These are phyloP conservation scores for Galbula dea DNA, from an alignment of 2,113 vertebrate species.

Conservation along the genomic window DNA sequence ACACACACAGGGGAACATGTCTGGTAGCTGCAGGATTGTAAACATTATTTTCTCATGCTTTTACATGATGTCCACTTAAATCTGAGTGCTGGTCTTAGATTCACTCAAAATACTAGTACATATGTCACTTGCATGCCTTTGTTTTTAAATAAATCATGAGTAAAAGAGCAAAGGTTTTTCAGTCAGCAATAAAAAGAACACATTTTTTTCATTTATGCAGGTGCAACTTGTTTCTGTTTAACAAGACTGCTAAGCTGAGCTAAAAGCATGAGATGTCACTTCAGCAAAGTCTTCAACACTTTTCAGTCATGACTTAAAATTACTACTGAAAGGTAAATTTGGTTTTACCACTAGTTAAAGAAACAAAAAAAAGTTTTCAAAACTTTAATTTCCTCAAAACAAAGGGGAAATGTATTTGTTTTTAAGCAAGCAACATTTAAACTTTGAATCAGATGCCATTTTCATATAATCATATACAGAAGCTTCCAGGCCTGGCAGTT, in stretches of 20 bases:
- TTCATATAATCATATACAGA: not conserved
- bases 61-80: not conserved
- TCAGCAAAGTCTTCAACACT: not conserved
- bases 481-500: conserved; percentile 14
- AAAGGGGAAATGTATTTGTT: not conserved
- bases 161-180: not conserved
- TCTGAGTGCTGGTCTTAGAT: not conserved
- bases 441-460: not conserved
- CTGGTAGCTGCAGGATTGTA: not conserved
- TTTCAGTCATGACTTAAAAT: not conserved
- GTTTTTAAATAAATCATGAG: not conserved
- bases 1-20: not conserved
- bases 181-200: not conserved
- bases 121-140: not conserved
- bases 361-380: not conserved
- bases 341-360: not conserved
- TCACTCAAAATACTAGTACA: not conserved
- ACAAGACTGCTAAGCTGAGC: not conserved
- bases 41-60: conserved; percentile 22
- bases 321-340: not conserved
- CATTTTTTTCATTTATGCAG: not conserved
- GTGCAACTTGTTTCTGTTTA: not conserved
- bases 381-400: not conserved
- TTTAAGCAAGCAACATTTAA: not conserved
- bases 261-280: not conserved